These are phyloP conservation scores for Trichonephila clavata DNA, from an alignment of 1,140 invertebrate genomes.

Conservation along the genomic window DNA sequence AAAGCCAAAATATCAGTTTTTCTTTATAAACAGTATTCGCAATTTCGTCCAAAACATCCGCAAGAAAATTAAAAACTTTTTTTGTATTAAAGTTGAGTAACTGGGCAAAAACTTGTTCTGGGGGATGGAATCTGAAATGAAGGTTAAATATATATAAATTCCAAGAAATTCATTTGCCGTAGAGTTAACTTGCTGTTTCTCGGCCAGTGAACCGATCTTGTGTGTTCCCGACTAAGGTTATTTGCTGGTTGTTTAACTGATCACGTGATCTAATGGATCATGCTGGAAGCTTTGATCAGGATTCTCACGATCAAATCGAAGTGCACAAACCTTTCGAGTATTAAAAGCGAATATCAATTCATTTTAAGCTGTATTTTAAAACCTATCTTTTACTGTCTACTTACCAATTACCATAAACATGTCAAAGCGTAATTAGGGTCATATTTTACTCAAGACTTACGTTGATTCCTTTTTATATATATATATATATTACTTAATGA, in stretches of 20 bases:
- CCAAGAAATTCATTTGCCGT: not conserved
- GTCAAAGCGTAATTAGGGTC: too few species aligned
- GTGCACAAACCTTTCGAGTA: not conserved
- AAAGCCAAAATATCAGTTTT: too few species aligned
- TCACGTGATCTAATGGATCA: not conserved
- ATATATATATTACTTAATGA: too few species aligned
- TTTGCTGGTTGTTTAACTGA: not conserved
- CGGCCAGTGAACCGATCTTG: not conserved
- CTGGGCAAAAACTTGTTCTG: not conserved
- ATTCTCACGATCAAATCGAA: not conserved
- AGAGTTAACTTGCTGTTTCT: not conserved
- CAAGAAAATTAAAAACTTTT: not conserved
- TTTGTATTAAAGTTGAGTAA: too few species aligned
- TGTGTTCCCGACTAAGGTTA: not conserved
- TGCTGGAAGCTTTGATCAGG: not conserved
- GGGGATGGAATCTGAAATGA: not conserved
- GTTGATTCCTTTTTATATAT: too few species aligned
- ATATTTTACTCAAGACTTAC: too few species aligned
- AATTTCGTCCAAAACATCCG: not conserved
- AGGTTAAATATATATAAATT: not conserved
- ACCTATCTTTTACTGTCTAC: too few species aligned
- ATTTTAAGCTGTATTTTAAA: too few species aligned
- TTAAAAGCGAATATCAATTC: not conserved
- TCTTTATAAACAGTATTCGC: not conserved
- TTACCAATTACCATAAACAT: too few species aligned